These are phyloP conservation scores for Chrysolina haemoptera DNA, from an alignment of 2,888 invertebrate genomes.

Conservation along the genomic window DNA sequence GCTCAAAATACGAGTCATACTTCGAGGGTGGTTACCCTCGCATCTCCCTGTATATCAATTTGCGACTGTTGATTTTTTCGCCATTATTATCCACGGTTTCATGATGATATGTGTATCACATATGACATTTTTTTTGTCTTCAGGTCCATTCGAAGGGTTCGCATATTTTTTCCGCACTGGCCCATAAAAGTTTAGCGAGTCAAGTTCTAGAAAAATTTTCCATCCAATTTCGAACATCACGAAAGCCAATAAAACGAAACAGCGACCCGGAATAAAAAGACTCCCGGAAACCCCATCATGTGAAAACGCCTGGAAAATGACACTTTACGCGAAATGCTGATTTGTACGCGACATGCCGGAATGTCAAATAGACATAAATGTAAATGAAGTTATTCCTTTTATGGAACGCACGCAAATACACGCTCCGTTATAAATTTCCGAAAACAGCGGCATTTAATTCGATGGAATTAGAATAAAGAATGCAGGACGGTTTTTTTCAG, in stretches of 20 bases:
- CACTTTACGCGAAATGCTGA: slow-evolving; percentile 26
- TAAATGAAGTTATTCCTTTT: slow-evolving; percentile 24
- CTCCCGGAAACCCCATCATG: not conserved
- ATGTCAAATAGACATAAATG: slow-evolving; percentile 28
- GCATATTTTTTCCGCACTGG: not conserved
- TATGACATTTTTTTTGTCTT: too few species aligned
- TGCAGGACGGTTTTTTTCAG: slow-evolving; percentile 5
- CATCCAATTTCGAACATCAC: slow-evolving; percentile 11
- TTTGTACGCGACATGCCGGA: slow-evolving; percentile 20
- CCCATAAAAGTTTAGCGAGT: not conserved
- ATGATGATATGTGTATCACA: too few species aligned
- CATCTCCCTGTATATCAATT: too few species aligned
- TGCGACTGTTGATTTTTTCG: too few species aligned
- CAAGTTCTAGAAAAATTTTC: not conserved
- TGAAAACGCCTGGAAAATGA: slow-evolving; percentile 25
- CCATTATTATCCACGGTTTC: too few species aligned
- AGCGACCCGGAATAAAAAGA: not conserved
- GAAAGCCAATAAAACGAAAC: slow-evolving; percentile 7
- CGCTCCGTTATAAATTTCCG: slow-evolving; percentile 10
- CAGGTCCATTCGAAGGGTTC: not conserved
- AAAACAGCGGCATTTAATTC: slow-evolving; percentile 24
- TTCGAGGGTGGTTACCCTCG: too few species aligned
- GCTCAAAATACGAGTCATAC: too few species aligned
- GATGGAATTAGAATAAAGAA: slow-evolving; percentile 21
- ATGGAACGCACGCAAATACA: slow-evolving; percentile 13